Evolutionary conservation across 2,113 vertebrate species (phyloP).

Genomic region (Crotalus helleri): DNA sequence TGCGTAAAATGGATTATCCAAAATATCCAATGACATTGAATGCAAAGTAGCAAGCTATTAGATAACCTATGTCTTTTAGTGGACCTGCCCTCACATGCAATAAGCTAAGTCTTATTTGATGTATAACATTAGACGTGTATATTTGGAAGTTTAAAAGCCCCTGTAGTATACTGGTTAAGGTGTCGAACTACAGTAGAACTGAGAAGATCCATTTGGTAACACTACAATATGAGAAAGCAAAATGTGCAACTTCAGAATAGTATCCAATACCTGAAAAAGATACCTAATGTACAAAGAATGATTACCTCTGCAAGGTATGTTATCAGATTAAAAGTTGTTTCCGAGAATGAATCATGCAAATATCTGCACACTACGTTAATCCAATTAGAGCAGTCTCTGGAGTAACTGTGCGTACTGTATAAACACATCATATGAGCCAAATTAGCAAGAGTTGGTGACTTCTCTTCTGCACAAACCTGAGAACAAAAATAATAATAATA

Average conservation of each 20-base stretch:
- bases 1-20: conserved; percentile 1
- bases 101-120: neutral
- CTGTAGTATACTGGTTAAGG: neutral
- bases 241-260: neutral
- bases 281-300: neutral
- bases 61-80: neutral
- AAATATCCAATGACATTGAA: conserved; percentile 2
- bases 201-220: neutral
- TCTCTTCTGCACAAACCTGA: conserved; percentile 90
- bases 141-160: neutral
- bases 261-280: neutral
- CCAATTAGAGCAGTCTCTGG: conserved; percentile 94
- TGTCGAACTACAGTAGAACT: neutral
- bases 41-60: neutral
- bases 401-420: conserved; percentile 97
- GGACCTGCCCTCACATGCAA: neutral
- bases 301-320: conserved; percentile 95
- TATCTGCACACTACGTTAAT: conserved; percentile 98
- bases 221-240: neutral
- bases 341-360: conserved; percentile 92
- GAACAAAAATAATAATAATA: neutral
- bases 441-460: conserved; percentile 89
- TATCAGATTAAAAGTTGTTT: conserved; percentile 90
- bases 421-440: conserved; percentile 98
- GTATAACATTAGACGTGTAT: neutral